Percentiles rank a stretch among this genome's conserved stretches.
Conservation (phyloP, 2,888 invertebrate genomes). For the Phalera bucephala region DNA sequence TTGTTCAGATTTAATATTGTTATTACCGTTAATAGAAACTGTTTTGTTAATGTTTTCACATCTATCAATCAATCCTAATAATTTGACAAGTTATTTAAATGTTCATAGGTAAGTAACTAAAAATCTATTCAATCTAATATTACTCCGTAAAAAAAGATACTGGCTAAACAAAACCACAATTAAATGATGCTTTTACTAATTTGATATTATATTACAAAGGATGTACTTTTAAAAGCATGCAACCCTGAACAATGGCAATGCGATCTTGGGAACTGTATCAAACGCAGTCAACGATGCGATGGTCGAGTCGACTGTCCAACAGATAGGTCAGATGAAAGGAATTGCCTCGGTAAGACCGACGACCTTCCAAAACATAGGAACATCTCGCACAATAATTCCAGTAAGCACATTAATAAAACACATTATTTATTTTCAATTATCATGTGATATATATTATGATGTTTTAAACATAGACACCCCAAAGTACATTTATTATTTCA, state of each 20-base stretch:
- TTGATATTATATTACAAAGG: slow-evolving; percentile 20
- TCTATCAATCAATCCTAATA: no score
- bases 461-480: neutral
- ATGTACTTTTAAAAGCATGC: slow-evolving; percentile 81
- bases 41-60: no score
- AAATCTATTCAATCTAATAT: no score
- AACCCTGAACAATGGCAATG: slow-evolving; percentile 88
- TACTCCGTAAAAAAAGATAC: no score
- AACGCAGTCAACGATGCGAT: slow-evolving; percentile 84
- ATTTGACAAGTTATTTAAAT: no score
- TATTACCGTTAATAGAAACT: no score
- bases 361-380: slow-evolving; percentile 2
- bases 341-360: slow-evolving; percentile 83
- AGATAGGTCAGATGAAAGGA: slow-evolving; percentile 88
- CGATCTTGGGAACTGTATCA: slow-evolving; percentile 86
- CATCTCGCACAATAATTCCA: slow-evolving; percentile 5
- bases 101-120: no score
- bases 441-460: neutral
- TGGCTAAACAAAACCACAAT: slow-evolving; percentile 24
- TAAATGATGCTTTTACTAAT: slow-evolving; percentile 12
- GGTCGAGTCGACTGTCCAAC: slow-evolving; percentile 87
- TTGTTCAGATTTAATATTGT: no score
- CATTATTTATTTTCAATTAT: slow-evolving; percentile 3
- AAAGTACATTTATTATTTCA: no score
- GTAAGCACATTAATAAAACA: slow-evolving; percentile 7